Evolutionary conservation across 2,888 invertebrate genomes (phyloP).

Genomic region (Pegoplata infirma): DNA sequence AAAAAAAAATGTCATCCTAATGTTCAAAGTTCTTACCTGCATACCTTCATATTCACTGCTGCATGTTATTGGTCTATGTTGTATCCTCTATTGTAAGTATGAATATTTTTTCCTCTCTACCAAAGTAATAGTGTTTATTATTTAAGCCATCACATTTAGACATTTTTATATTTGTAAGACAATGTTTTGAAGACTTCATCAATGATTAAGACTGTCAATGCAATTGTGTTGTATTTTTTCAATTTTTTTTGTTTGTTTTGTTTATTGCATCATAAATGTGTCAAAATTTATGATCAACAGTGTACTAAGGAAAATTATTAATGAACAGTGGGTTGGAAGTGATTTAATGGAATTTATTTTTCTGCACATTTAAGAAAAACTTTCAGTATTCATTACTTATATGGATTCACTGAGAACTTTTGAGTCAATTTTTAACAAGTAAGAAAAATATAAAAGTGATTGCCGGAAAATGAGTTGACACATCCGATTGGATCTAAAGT

Average conservation of each 20-base stretch:
- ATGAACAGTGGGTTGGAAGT: not conserved
- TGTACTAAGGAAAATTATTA: not conserved
- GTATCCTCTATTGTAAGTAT: slow-evolving; percentile 40
- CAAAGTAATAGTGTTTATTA: not conserved
- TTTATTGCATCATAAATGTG: slow-evolving; percentile 61
- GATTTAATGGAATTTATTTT: too few relatives aligned
- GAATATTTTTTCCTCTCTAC: not conserved
- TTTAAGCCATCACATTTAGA: slow-evolving; percentile 36
- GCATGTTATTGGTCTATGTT: slow-evolving; percentile 37
- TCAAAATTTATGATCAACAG: slow-evolving; percentile 53
- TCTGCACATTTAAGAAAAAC: too few relatives aligned
- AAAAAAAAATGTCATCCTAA: not conserved
- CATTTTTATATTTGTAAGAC: slow-evolving; percentile 56
- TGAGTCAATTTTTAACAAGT: too few relatives aligned
- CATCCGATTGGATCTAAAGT: too few relatives aligned
- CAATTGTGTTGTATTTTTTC: not conserved
- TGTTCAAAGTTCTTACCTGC: slow-evolving; percentile 12
- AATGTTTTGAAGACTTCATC: slow-evolving; percentile 43
- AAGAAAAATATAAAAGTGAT: too few relatives aligned
- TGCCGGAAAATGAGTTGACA: too few relatives aligned
- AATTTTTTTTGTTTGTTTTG: slow-evolving; percentile 20
- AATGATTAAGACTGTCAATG: slow-evolving; percentile 55
- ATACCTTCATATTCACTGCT: not conserved
- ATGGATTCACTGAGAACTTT: too few relatives aligned
- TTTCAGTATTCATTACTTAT: too few relatives aligned